Evolutionary conservation across 2,797 vertebrate species (phyloP).

Genomic region (Gymnothorax javanicus): DNA sequence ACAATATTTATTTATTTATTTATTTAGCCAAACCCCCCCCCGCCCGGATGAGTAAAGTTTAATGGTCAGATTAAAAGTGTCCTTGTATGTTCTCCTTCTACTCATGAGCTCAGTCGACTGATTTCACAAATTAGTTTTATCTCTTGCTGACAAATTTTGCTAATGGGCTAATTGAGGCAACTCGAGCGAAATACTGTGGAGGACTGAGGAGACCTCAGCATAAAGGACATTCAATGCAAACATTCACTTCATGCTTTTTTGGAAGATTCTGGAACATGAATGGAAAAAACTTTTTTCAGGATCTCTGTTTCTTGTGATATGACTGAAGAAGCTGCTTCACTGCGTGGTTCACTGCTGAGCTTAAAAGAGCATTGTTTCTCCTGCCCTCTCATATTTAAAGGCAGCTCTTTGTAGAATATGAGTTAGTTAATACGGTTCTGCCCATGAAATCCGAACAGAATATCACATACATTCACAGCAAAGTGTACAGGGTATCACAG

Average conservation of each 20-base stretch:
- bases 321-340: neutral
- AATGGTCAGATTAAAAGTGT: no score
- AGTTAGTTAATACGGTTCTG: neutral
- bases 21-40: neutral
- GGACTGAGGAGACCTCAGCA: neutral
- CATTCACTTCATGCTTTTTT: neutral
- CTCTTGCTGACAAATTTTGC: no score
- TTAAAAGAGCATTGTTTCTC: neutral
- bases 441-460: neutral
- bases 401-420: conserved; percentile 1
- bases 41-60: no score
- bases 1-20: neutral
- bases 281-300: neutral
- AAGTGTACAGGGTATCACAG: neutral
- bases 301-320: conserved; percentile 4
- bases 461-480: neutral
- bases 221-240: neutral
- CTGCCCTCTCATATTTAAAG: neutral
- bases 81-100: no score
- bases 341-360: neutral
- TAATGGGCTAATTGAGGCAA: no score
- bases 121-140: no score
- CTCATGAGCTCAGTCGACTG: no score
- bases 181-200: no score
- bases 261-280: neutral